A percentile compares a stretch with the other conserved stretches of the same genome.
phyloP scores from a whole-genome alignment of 2,113 vertebrate genomes.

The Gavia stellata region DNA sequence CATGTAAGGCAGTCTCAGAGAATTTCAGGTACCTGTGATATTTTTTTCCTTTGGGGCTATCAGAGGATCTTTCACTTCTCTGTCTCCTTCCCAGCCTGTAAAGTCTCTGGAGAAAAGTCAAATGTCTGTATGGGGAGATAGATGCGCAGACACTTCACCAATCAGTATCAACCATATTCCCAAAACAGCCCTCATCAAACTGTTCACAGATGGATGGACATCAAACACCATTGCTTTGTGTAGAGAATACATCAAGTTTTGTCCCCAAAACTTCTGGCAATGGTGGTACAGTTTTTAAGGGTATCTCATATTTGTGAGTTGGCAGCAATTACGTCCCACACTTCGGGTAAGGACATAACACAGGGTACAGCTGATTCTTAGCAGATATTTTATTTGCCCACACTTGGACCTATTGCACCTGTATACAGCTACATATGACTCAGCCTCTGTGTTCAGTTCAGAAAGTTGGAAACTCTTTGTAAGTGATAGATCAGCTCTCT shows the following conservation, averaged over 20 bases:
- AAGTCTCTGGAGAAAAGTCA: neutral
- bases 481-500: neutral
- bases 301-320: neutral
- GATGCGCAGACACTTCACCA: neutral
- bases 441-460: neutral
- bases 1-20: neutral
- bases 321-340: neutral
- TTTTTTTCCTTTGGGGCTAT: neutral
- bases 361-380: neutral
- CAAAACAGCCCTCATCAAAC: neutral
- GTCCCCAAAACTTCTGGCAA: neutral
- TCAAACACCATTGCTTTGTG: neutral
- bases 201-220: neutral
- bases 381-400: neutral
- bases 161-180: neutral
- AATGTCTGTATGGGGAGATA: neutral
- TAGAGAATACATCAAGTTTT: neutral
- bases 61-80: neutral
- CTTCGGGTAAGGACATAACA: neutral
- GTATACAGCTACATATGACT: neutral
- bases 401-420: neutral
- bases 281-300: neutral
- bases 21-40: neutral
- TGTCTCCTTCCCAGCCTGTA: neutral
- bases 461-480: neutral